Evolutionary conservation across 2,797 vertebrate genomes (phyloP).

Genomic region (Halcyon smyrnensis): DNA sequence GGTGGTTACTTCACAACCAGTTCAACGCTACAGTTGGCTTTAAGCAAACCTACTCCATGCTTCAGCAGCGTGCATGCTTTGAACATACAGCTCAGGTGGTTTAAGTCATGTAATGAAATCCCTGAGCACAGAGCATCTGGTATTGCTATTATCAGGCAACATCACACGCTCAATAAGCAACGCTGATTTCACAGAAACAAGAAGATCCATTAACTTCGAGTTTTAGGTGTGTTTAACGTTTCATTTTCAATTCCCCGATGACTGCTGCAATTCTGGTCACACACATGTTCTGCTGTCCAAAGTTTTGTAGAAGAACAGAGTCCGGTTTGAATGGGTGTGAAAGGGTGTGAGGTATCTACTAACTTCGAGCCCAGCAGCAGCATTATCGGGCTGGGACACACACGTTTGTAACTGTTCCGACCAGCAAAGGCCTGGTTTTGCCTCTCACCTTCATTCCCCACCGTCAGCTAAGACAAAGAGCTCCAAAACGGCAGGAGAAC

Average conservation of each 20-base stretch:
- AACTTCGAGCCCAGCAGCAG: neutral
- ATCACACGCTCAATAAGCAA: neutral
- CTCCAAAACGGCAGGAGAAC: neutral
- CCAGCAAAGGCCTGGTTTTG: neutral
- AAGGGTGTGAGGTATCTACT: neutral
- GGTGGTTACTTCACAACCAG: neutral
- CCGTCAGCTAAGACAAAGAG: neutral
- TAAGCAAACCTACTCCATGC: neutral
- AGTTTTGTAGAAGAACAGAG: neutral
- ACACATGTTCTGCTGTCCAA: neutral
- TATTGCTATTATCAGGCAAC: neutral
- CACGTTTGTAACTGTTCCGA: neutral
- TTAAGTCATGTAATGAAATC: neutral
- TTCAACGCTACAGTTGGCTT: neutral
- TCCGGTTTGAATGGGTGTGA: fast-evolving
- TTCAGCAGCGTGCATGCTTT: neutral
- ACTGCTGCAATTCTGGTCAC: neutral
- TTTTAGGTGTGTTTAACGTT: neutral
- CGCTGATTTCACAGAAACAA: neutral
- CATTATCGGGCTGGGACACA: neutral
- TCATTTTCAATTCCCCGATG: neutral
- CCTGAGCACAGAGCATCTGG: neutral
- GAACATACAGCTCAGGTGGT: fast-evolving
- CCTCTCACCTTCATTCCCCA: neutral
- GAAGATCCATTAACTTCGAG: neutral